phyloP scores from a whole-genome alignment of 2,113 vertebrate species.

The Arenaria interpres region DNA sequence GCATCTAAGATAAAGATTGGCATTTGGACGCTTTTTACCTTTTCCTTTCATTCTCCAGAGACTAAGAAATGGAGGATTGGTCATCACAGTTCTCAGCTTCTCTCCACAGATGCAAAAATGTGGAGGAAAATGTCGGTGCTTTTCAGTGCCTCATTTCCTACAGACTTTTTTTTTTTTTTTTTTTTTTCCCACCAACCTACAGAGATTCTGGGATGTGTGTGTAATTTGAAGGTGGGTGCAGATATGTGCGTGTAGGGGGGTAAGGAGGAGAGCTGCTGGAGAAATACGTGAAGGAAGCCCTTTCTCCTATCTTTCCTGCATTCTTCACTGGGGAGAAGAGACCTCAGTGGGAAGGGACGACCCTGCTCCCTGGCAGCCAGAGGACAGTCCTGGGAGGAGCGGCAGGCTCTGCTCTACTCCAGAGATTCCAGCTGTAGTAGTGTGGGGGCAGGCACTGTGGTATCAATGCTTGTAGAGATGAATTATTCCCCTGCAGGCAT shows the following conservation, averaged over 20 bases:
- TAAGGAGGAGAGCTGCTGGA: not conserved
- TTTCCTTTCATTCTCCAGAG: not conserved
- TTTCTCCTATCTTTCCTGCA: not conserved
- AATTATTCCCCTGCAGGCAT: not conserved
- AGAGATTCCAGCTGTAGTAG: not conserved
- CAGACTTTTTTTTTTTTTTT: not conserved
- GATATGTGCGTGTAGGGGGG: constrained; percentile 25
- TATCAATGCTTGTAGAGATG: not conserved
- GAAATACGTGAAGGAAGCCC: not conserved
- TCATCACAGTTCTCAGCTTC: not conserved
- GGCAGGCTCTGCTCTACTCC: not conserved
- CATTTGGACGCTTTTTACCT: not conserved
- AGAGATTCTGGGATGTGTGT: constrained; percentile 40
- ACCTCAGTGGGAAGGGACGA: not conserved
- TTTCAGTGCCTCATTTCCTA: not conserved
- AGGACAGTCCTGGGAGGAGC: not conserved
- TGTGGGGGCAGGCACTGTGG: not conserved
- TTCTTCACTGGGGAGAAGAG: not conserved
- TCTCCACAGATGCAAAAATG: not conserved
- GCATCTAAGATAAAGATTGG: not conserved
- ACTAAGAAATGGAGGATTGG: not conserved
- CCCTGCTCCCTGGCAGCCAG: not conserved
- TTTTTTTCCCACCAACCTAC: not conserved
- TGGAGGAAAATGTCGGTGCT: not conserved
- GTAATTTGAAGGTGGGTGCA: constrained; percentile 48